Evolutionary conservation across 2,888 invertebrate genomes (phyloP).

Genomic region (Orthonevra nobilis): DNA sequence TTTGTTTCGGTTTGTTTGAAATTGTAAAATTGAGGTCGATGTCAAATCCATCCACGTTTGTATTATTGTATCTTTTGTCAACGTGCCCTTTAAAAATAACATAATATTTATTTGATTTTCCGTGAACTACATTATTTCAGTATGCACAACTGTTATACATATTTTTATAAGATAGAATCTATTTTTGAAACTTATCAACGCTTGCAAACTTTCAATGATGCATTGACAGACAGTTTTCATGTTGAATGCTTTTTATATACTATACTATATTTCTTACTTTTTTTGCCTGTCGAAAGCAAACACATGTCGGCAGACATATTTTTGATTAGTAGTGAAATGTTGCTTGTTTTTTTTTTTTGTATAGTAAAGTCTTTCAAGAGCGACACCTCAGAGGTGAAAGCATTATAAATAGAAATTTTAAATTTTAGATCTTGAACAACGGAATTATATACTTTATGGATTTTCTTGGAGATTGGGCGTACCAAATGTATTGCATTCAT

Average conservation of each 20-base stretch:
- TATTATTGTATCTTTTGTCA: background rate
- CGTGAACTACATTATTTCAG: constrained; percentile 10
- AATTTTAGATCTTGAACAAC: too few species aligned
- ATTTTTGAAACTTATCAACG: constrained; percentile 1
- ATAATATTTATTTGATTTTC: background rate
- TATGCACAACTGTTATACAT: too few species aligned
- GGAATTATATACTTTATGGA: too few species aligned
- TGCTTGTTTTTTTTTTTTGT: too few species aligned
- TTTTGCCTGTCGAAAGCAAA: constrained; percentile 1
- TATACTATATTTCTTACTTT: too few species aligned
- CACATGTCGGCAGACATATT: constrained; percentile 11
- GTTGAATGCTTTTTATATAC: constrained; percentile 26
- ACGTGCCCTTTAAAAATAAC: constrained; percentile 17
- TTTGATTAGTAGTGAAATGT: constrained; percentile 12
- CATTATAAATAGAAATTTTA: constrained; percentile 9
- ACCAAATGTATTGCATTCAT: too few species aligned
- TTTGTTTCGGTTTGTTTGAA: background rate
- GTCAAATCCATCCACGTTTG: background rate
- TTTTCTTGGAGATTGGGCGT: too few species aligned
- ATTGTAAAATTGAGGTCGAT: constrained; percentile 6
- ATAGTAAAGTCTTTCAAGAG: background rate
- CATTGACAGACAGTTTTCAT: constrained; percentile 44
- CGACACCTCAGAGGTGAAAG: background rate
- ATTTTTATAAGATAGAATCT: constrained; percentile 1
- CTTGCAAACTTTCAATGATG: constrained; percentile 19